These are phyloP conservation scores for Galemys pyrenaicus DNA, from an alignment of 2,113 vertebrate species.

Conservation along the genomic window DNA sequence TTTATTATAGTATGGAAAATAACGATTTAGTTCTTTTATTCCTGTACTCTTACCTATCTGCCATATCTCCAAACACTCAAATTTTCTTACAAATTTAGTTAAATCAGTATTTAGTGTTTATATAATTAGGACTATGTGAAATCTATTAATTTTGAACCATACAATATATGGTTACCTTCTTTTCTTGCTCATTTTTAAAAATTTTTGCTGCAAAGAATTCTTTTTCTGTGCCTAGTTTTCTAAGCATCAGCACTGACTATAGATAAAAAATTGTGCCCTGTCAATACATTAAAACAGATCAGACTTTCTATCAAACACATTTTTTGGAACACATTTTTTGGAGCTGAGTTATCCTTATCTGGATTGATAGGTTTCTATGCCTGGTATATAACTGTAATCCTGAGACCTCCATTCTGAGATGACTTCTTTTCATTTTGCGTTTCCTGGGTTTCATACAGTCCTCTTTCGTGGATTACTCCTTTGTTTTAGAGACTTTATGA, in stretches of 20 bases:
- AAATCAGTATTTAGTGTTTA: slow-evolving; percentile 40
- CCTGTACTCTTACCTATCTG: not conserved
- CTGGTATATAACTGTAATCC: not conserved
- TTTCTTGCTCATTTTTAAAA: not conserved
- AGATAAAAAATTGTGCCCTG: not conserved
- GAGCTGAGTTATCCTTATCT: not conserved
- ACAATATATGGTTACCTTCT: not conserved
- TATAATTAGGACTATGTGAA: not conserved
- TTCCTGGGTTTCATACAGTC: not conserved
- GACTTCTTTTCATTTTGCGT: not conserved
- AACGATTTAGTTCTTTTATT: not conserved
- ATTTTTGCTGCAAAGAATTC: not conserved
- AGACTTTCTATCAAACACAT: not conserved
- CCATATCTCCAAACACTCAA: not conserved
- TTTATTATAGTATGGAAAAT: not conserved
- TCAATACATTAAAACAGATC: not conserved
- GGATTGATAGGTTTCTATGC: not conserved
- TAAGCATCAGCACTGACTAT: not conserved
- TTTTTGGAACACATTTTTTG: slow-evolving; percentile 22
- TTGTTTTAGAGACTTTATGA: slow-evolving; percentile 38
- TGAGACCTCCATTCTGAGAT: not conserved
- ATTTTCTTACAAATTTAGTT: slow-evolving; percentile 5
- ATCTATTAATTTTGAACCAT: not conserved
- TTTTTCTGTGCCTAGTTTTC: not conserved
- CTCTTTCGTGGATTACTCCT: not conserved